Conservation (phyloP, 2,113 vertebrate genomes). For the Gila orcuttii region DNA sequence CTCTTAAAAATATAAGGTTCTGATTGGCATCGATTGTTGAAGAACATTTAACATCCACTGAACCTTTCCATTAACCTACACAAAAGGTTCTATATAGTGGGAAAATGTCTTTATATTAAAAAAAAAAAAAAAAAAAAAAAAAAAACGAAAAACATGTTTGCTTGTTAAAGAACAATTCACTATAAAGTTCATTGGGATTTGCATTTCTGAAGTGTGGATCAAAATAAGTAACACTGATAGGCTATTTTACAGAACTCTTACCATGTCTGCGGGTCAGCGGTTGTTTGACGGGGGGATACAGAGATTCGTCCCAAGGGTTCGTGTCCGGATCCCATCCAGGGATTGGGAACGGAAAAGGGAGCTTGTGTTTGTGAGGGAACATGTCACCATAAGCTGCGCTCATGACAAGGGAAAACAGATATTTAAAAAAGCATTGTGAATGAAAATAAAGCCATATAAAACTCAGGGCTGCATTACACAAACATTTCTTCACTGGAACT, state of each 20-base stretch:
- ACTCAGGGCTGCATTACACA: background rate
- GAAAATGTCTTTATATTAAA: too few species aligned
- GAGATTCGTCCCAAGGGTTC: constrained; percentile 85
- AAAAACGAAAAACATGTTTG: too few species aligned
- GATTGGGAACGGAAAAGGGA: constrained; percentile 70
- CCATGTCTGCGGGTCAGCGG: constrained; percentile 68
- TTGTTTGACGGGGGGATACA: constrained; percentile 83
- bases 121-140: too few species aligned
- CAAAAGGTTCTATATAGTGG: too few species aligned
- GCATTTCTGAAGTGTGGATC: background rate
- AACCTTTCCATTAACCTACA: too few species aligned
- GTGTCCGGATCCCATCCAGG: constrained; percentile 79
- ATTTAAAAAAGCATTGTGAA: background rate
- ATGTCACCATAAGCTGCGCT: constrained; percentile 69
- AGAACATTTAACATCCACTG: too few species aligned
- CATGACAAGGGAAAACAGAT: constrained; percentile 43
- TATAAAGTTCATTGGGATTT: too few species aligned
- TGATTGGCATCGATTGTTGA: too few species aligned
- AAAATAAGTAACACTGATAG: too few species aligned
- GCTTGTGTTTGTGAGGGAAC: constrained; percentile 75
- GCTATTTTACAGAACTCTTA: constrained; percentile 19
- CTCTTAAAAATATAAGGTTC: too few species aligned
- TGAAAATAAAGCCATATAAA: background rate
- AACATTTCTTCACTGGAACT: background rate
- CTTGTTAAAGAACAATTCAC: too few species aligned